Conservation (phyloP, 1,140 invertebrate genomes). For the Zaprionus kolodkinae region DNA sequence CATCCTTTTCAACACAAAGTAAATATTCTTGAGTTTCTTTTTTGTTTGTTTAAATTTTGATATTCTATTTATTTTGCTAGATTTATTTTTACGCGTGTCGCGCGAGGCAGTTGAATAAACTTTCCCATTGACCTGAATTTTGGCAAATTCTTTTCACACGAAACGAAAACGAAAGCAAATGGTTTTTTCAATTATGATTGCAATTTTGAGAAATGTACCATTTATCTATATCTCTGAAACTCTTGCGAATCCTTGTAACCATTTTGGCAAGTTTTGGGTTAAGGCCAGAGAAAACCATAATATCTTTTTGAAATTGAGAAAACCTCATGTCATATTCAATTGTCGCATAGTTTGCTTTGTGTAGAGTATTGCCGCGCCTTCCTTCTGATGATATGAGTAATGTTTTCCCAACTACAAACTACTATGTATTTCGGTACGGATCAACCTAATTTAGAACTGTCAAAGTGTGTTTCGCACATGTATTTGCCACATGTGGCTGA, state of each 20-base stretch:
- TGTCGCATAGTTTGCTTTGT: slow-evolving; percentile 24
- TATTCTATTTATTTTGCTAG: slow-evolving; percentile 14
- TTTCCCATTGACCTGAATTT: slow-evolving; percentile 56
- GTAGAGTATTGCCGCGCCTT: not conserved
- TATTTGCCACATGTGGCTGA: slow-evolving; percentile 14
- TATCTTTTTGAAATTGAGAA: slow-evolving; percentile 1
- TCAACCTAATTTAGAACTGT: slow-evolving; percentile 67
- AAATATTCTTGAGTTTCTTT: not conserved
- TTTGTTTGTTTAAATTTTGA: slow-evolving; percentile 9
- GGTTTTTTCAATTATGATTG: slow-evolving; percentile 4
- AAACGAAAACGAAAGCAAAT: slow-evolving; percentile 25
- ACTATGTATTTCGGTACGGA: slow-evolving; percentile 26
- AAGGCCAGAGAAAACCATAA: slow-evolving; percentile 21
- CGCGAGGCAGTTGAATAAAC: slow-evolving; percentile 45
- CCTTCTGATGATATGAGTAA: slow-evolving; percentile 32
- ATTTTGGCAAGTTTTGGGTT: slow-evolving; percentile 49
- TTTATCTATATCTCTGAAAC: not conserved
- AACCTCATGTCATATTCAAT: slow-evolving; percentile 21
- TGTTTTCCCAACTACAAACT: not conserved
- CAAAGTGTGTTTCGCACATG: slow-evolving; percentile 37
- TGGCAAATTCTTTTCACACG: not conserved
- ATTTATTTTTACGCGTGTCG: slow-evolving; percentile 29
- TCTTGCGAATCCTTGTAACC: slow-evolving; percentile 48
- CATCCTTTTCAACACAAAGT: slow-evolving; percentile 10
- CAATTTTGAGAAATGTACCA: not conserved